phyloP scores from a whole-genome alignment of 2,797 vertebrate genomes.

The Sarcophilus harrisii region DNA sequence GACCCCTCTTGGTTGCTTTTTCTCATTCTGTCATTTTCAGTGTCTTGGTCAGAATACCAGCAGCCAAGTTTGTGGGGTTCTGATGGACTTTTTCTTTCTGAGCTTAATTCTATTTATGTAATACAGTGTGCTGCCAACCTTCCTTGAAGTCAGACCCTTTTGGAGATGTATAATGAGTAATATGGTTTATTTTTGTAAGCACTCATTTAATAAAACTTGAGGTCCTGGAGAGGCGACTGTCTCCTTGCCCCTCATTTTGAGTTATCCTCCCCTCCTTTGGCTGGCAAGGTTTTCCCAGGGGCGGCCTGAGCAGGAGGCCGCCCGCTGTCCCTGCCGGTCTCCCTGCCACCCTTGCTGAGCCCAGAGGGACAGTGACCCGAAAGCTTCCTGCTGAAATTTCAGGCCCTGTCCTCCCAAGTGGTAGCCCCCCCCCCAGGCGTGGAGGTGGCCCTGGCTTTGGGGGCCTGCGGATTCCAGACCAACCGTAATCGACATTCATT shows the following conservation, averaged over 20 bases:
- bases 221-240: slow-evolving; percentile 28
- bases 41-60: slow-evolving; percentile 45
- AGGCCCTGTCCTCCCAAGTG: not conserved
- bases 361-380: not conserved
- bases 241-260: not conserved
- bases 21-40: slow-evolving; percentile 7
- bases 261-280: not conserved
- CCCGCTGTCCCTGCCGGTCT: too few relatives aligned
- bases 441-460: not conserved
- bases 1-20: not conserved
- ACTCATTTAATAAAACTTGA: not conserved
- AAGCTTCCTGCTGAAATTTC: not conserved
- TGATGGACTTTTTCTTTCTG: slow-evolving; percentile 55
- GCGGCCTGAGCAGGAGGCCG: too few relatives aligned
- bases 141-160: slow-evolving; percentile 60
- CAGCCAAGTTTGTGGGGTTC: slow-evolving; percentile 25
- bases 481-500: not conserved
- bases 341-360: not conserved
- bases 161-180: not conserved
- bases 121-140: slow-evolving; percentile 49
- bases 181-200: slow-evolving; percentile 77
- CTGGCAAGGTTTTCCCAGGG: not conserved
- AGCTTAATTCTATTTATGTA: slow-evolving; percentile 51
- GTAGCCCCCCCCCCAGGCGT: not conserved
- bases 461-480: not conserved